Conservation (phyloP, 2,888 invertebrate species). For the Hirtodrosophila duncani region DNA sequence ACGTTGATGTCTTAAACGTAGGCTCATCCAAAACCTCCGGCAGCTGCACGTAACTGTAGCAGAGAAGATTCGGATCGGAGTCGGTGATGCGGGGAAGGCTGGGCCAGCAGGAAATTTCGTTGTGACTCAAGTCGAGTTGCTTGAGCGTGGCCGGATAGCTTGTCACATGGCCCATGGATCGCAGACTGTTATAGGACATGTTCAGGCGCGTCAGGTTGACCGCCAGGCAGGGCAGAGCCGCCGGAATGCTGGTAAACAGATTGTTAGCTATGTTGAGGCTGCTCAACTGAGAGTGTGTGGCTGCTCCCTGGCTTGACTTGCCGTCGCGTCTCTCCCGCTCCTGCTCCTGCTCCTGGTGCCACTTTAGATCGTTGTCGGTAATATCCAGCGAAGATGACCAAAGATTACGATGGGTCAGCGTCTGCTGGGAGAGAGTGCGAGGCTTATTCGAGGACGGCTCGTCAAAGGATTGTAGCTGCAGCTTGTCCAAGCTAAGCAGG, state of each 20-base stretch:
- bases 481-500: conserved; percentile 72
- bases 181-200: conserved; percentile 90
- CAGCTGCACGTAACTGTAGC: conserved; percentile 81
- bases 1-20: conserved; percentile 55
- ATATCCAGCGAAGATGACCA: conserved; percentile 86
- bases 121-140: conserved; percentile 95
- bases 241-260: conserved; percentile 91
- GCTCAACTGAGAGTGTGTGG: conserved; percentile 83
- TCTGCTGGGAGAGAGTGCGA: conserved; percentile 74
- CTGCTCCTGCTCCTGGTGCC: conserved; percentile 75
- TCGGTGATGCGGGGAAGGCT: conserved; percentile 86
- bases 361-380: conserved; percentile 82
- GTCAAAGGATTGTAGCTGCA: conserved; percentile 70
- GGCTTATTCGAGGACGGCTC: conserved; percentile 64
- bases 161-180: conserved; percentile 91
- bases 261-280: conserved; percentile 94
- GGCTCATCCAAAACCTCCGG: conserved; percentile 54
- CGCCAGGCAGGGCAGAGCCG: conserved; percentile 92
- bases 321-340: conserved; percentile 64
- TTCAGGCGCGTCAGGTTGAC: conserved; percentile 91
- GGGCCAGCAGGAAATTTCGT: conserved; percentile 94
- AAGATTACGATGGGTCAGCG: conserved; percentile 86
- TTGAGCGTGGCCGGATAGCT: conserved; percentile 93
- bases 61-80: conserved; percentile 84
- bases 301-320: conserved; percentile 75